phyloP scores from a whole-genome alignment of 2,113 vertebrate species.

The Oncorhynchus keta region DNA sequence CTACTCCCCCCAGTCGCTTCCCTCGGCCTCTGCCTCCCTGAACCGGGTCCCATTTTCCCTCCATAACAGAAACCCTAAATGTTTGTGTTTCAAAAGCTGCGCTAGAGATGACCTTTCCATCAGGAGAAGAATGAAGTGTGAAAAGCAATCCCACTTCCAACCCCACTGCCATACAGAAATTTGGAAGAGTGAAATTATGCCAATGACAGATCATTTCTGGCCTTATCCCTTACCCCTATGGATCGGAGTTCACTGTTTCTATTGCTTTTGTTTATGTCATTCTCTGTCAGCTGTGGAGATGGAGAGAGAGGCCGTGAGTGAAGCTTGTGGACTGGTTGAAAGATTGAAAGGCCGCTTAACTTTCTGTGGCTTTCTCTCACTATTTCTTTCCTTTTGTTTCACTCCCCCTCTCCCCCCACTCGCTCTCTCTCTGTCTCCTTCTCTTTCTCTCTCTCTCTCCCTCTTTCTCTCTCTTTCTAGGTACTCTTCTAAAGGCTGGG shows the following conservation, averaged over 20 bases:
- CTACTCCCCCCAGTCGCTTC: background rate
- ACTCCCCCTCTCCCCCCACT: too few species aligned
- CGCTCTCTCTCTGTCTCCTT: conserved; percentile 1
- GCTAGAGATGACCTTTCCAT: conserved; percentile 68
- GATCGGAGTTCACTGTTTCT: conserved; percentile 37
- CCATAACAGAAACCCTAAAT: conserved; percentile 41
- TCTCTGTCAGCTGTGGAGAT: conserved; percentile 31
- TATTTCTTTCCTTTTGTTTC: conserved; percentile 10
- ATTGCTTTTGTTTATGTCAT: conserved; percentile 47
- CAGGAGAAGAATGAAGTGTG: conserved; percentile 61
- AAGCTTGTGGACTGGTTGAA: conserved; percentile 42
- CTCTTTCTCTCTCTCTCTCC: conserved; percentile 17
- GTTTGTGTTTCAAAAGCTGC: conserved; percentile 51
- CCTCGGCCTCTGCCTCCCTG: background rate
- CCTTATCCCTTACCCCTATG: conserved; percentile 57
- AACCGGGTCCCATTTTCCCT: background rate
- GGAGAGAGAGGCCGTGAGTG: conserved; percentile 29
- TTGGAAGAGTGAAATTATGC: conserved; percentile 70
- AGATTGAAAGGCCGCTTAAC: conserved; percentile 52
- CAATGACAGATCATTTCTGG: conserved; percentile 72
- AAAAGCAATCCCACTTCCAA: conserved; percentile 70
- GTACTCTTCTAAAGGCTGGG: conserved; percentile 73
- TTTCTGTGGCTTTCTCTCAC: conserved; percentile 10
- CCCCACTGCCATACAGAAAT: conserved; percentile 53
- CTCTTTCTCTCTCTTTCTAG: conserved; percentile 56